These are phyloP conservation scores for Darevskia mixta DNA, from an alignment of 2,797 vertebrate genomes.

Conservation along the genomic window DNA sequence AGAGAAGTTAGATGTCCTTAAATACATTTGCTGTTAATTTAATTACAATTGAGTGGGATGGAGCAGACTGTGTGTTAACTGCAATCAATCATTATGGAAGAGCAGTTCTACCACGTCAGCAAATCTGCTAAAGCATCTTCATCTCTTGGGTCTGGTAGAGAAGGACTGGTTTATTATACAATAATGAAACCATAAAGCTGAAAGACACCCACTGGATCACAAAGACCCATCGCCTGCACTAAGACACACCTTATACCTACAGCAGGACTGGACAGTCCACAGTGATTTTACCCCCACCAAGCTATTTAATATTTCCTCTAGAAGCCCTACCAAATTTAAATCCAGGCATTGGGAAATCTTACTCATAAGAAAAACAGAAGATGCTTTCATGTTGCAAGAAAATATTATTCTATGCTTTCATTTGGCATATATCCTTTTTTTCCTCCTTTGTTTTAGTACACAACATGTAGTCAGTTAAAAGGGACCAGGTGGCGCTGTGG, in stretches of 20 bases:
- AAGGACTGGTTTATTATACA: neutral
- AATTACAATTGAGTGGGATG: slow-evolving; percentile 16
- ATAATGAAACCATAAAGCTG: neutral
- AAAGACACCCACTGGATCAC: neutral
- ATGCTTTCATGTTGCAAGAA: neutral
- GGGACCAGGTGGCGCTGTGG: no score
- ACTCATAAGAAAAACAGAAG: neutral
- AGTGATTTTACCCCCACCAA: neutral
- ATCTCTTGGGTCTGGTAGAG: neutral
- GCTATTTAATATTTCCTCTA: neutral
- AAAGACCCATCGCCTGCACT: neutral
- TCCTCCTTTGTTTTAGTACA: neutral
- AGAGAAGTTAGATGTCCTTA: slow-evolving; percentile 5
- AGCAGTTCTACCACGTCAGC: neutral
- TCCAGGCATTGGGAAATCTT: neutral
- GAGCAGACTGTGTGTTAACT: slow-evolving; percentile 16
- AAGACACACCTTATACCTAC: neutral
- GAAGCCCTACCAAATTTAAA: neutral
- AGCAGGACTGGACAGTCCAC: no score
- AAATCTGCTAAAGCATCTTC: neutral
- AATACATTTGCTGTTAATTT: slow-evolving; percentile 24
- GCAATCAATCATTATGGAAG: slow-evolving; percentile 11
- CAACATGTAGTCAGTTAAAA: no score
- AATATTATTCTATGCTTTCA: neutral
- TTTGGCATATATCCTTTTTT: neutral